Evolutionary conservation across 1,140 invertebrate species (phyloP), one percentile per base, ranked within the genome.

Genomic region (Plectrocnemia conspersa): DNA sequence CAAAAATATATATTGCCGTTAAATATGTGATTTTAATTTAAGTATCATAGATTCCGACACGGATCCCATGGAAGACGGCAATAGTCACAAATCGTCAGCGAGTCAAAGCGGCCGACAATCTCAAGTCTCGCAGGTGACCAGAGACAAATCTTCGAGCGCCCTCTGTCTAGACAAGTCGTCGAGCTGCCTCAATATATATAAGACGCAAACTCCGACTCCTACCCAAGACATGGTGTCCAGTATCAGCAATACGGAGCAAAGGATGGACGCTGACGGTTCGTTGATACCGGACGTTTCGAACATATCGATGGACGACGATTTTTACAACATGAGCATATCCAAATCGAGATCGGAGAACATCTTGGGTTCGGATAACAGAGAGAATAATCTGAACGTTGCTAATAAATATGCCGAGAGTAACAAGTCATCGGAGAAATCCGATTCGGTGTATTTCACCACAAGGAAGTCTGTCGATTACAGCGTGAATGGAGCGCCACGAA

Each of bases 161-260:
- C 61, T 74, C 4, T 72, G 71, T 48, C 66, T 74, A 15, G 72
- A 74, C 61, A 74, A 74, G 48, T 74, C 73, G 0, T 70, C 67
- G 46, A 71, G 70, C 41, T 61, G 70, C 46, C 64, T 71, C 52
- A 61, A 61, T 29, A 24, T 58, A 15, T 57, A 62, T 54, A 62
- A 62, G 46, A 75, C 72, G 2, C 73, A 75, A 59, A 75, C 72
- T 0, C 73, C 73, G 1, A 76, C 73, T 0, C 72, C 73, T 13
- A 74, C 73, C 1, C 73, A 74, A 40, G 73, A 75, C 61, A 75
- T 74, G 73, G 73, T 75, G 3, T 76, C 73, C n/a, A 74, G 72
- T 40, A 69, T 76, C 16, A 75, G 73, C 52, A 74, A 70, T 1
- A 74, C 72, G 0, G 73, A 75, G 56, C 73, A 75, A 29, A 61